Base-by-base conservation (phyloP, 2,888 invertebrate species). In the Noctua janthina region DNA sequence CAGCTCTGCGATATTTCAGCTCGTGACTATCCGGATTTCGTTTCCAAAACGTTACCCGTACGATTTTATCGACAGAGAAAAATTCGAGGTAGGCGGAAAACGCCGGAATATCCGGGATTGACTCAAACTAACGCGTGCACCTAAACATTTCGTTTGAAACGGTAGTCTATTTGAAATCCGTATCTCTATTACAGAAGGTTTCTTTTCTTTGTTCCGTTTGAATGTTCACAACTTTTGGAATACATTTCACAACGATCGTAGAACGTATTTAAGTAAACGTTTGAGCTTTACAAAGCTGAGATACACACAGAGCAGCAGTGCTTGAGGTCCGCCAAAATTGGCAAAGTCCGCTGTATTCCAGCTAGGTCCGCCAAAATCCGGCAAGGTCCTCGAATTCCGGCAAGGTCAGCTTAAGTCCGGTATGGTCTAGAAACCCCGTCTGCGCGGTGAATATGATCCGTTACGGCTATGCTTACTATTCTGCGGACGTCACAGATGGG, bases 401-500 rank as follows among this genome's bases (percentile, higher is more conserved):
- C 54, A 2, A 68, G 23, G 20, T 66, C n/a, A 11, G 46, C 17
- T 5, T 6, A n/a, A 39, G 29, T 51, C 59, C 51, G 15, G 20
- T 23, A 20, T 72, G 23, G 56, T 69, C 56, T 15, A 39, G 74
- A 20, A 67, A 54, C 29, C 80, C 39, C 79, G 79, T 76, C 80
- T 78, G 82, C 66, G 77, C 71, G 70, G 72, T 56, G 78, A 76
- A 76, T 85, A 78, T 77, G 74, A 67, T 68, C 51, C 76, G 72
- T 84, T 76, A 75, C 75, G 75, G 54, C 17, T 62, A 20, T 68
- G 72, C 79, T 90, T 85, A 80, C 70, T 84, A 89, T 89, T 88
- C 90, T 72, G 78, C 70, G 85, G 51, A 74, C 81, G 82, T 83
- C 59, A 76, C 82, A 81, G 77, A 76, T 79, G 75, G 76, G 75